Base-by-base conservation (phyloP, 2,797 vertebrate species). In the Babyrousa celebensis region DNA sequence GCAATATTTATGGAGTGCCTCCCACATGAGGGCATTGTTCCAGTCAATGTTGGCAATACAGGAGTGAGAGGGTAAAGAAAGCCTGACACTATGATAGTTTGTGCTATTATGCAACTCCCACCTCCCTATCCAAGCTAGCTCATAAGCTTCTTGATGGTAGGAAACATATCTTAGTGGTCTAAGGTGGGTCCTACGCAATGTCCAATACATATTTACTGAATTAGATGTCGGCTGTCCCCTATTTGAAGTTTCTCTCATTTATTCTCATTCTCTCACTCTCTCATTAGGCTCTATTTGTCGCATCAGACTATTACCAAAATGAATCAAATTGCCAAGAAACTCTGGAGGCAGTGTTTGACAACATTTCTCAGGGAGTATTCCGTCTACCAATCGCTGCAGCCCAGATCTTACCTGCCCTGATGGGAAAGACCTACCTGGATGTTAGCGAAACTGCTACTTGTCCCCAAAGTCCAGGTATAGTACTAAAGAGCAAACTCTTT, bases 381-480 rank as follows among this genome's bases (percentile, higher is more conserved):
- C 6, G 0, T 12, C 21, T 12, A 1, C 95, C 97, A 6, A 67
- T 3, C 74, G 83, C 95, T 23, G 96, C 97, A 23, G 86, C 98
- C n/a, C 98, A 97, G 68, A 32, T 98, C 36, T 43, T 97, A 7
- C 97, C 97, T 12, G 85, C 97, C 60, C 65, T 98, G 65, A 4
- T 95, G 62, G 96, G 95, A 70, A 94, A 90, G 79, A 97, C 94
- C 6, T 97, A 97, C 16, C 12, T 97, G 94, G 87, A 97, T 27
- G 52, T 97, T 27, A 95, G 7, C 36, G 27, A 3, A 29, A 0
- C 83, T 14, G 63, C 36, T 29, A 43, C 67, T 5, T 97, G 97
- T 29, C 18, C 58, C 21, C 58, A 16, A 6, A 18, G 0, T 23
- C 16, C 60, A 88, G 95, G 97, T 97, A 94, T 32, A 83, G 54